Evolutionary conservation across 2,113 vertebrate genomes (phyloP).

Genomic region (Labrus mixtus): DNA sequence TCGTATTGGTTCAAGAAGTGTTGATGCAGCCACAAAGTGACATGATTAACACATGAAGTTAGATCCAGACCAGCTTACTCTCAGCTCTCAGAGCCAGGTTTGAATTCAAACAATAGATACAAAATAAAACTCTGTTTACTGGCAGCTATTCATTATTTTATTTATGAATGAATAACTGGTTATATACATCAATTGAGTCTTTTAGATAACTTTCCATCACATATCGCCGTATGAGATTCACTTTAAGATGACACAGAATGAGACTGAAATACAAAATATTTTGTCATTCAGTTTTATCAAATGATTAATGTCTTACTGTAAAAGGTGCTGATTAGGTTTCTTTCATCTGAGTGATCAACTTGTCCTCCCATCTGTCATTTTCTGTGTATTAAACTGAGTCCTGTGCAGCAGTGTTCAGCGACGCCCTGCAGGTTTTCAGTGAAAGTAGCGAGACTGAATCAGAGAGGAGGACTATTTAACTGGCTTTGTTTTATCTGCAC

Average conservation of each 20-base stretch:
- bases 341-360: not conserved
- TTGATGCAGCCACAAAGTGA: too few relatives aligned
- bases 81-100: too few relatives aligned
- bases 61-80: too few relatives aligned
- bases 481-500: slow-evolving; percentile 82
- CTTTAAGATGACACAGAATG: not conserved
- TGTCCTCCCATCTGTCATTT: not conserved
- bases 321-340: not conserved
- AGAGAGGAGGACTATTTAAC: slow-evolving; percentile 81
- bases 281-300: not conserved
- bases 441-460: slow-evolving; percentile 14
- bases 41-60: too few relatives aligned
- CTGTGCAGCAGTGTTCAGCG: not conserved
- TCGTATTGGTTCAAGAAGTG: too few relatives aligned
- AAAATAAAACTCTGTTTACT: too few relatives aligned
- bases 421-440: slow-evolving; percentile 21
- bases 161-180: too few relatives aligned
- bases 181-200: too few relatives aligned
- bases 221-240: not conserved
- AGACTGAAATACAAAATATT: not conserved
- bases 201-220: not conserved
- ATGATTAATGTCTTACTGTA: too few relatives aligned
- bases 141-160: too few relatives aligned
- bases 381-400: not conserved
- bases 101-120: too few relatives aligned